Percentiles rank a stretch among this genome's conserved stretches.
phyloP scores from a whole-genome alignment of 2,113 vertebrate genomes.

The Peromyscus polionotus region DNA sequence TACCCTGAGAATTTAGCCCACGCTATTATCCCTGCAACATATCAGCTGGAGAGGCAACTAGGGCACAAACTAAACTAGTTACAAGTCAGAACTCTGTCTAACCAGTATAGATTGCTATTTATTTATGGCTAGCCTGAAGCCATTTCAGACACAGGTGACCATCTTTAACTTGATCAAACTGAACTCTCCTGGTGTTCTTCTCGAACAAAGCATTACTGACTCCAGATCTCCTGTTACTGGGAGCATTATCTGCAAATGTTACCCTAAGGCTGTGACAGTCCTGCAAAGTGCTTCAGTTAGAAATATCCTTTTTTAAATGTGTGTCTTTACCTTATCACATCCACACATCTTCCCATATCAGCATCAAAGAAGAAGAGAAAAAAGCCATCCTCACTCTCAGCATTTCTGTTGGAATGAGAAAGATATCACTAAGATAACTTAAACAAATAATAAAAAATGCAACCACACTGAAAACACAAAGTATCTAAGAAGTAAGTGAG shows the following conservation, averaged over 20 bases:
- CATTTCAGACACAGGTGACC: slow-evolving; percentile 37
- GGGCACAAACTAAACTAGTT: slow-evolving; percentile 61
- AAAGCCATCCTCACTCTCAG: not conserved
- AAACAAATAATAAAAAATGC: slow-evolving; percentile 50
- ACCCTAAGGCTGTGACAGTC: slow-evolving; percentile 21
- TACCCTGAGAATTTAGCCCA: slow-evolving; percentile 5
- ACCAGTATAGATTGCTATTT: slow-evolving; percentile 48
- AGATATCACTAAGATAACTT: slow-evolving; percentile 67
- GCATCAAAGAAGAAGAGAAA: slow-evolving; percentile 36
- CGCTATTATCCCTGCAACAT: slow-evolving; percentile 40
- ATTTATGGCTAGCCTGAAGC: slow-evolving; percentile 44
- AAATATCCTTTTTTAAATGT: slow-evolving; percentile 68
- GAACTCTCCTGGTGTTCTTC: slow-evolving; percentile 61
- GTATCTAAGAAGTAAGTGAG: slow-evolving; percentile 38
- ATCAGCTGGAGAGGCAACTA: not conserved
- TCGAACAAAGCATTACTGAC: slow-evolving; percentile 66
- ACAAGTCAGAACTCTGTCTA: slow-evolving; percentile 67
- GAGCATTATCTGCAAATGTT: slow-evolving; percentile 71
- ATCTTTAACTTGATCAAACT: slow-evolving; percentile 71
- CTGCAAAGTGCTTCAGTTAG: slow-evolving; percentile 57
- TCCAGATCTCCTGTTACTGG: slow-evolving; percentile 66
- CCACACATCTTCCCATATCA: slow-evolving; percentile 75
- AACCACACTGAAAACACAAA: not conserved
- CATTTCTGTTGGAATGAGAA: slow-evolving; percentile 54
- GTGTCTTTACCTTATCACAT: slow-evolving; percentile 73